phyloP scores from a whole-genome alignment of 2,888 invertebrate species.

The Phania funesta region DNA sequence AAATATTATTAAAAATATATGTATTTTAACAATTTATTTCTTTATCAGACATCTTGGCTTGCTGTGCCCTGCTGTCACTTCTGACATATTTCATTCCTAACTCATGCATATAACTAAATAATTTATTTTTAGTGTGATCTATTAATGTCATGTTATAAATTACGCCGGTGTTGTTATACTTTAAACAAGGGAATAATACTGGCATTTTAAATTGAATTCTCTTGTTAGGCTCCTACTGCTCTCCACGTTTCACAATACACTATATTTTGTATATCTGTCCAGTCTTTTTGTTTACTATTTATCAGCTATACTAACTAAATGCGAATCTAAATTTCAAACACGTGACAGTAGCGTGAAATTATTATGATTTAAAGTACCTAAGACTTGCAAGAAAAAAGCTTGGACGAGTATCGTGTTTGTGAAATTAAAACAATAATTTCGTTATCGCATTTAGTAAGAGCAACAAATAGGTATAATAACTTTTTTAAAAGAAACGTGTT shows the following conservation, averaged over 20 bases:
- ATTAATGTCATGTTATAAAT: conserved; percentile 39
- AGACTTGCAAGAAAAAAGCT: too few relatives aligned
- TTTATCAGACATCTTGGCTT: too few relatives aligned
- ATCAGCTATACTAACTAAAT: too few relatives aligned
- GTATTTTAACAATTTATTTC: background rate
- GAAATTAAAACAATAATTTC: too few relatives aligned
- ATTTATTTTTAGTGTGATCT: conserved; percentile 23
- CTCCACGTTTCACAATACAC: background rate
- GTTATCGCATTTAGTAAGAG: too few relatives aligned
- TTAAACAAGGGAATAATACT: conserved; percentile 40
- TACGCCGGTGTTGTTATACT: conserved; percentile 18
- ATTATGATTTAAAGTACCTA: too few relatives aligned
- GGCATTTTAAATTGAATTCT: conserved; percentile 23
- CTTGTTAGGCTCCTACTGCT: background rate
- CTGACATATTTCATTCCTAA: background rate
- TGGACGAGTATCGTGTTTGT: too few relatives aligned
- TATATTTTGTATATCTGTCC: background rate
- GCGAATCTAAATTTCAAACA: too few relatives aligned
- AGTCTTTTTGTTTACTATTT: too few relatives aligned
- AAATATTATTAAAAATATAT: background rate
- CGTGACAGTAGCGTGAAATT: too few relatives aligned
- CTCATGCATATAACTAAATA: background rate
- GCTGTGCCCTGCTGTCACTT: background rate
- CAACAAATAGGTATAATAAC: too few relatives aligned
- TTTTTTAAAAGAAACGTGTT: conserved; percentile 17